Evolutionary conservation across 92 coral and sea anemone genomes (phyloP).

Genomic region (Hydrozoanthus gracilis): DNA sequence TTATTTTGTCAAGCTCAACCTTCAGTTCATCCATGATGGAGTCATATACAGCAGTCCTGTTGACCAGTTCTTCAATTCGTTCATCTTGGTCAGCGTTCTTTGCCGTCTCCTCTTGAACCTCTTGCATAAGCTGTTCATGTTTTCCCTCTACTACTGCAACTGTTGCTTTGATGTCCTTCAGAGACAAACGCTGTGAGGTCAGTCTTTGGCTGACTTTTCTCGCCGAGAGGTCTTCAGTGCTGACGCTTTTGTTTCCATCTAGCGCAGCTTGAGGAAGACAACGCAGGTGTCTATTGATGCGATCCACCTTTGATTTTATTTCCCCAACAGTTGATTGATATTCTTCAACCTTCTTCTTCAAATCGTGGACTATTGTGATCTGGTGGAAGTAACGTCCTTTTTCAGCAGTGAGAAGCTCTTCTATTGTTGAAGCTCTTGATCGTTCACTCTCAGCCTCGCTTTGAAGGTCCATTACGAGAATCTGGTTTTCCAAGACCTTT

Average conservation of each 20-base stretch:
- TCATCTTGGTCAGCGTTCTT: slow-evolving; percentile 75
- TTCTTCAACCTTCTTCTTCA: slow-evolving; percentile 78
- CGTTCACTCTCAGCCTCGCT: slow-evolving; percentile 81
- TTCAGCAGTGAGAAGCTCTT: slow-evolving; percentile 75
- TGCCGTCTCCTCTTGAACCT: slow-evolving; percentile 67
- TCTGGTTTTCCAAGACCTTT: slow-evolving; percentile 80
- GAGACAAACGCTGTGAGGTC: slow-evolving; percentile 64
- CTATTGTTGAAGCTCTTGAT: slow-evolving; percentile 78
- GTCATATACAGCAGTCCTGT: slow-evolving; percentile 75
- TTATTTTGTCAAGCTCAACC: slow-evolving; percentile 72
- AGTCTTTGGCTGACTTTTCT: slow-evolving; percentile 66
- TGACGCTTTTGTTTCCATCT: slow-evolving; percentile 48
- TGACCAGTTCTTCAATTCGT: slow-evolving; percentile 66
- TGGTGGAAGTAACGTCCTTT: slow-evolving; percentile 69
- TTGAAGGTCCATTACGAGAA: slow-evolving; percentile 76
- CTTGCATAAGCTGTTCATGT: slow-evolving; percentile 65
- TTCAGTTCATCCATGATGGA: slow-evolving; percentile 73
- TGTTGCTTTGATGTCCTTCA: slow-evolving; percentile 77
- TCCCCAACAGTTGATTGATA: slow-evolving; percentile 87
- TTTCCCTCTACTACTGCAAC: slow-evolving; percentile 76
- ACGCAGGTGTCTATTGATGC: slow-evolving; percentile 77
- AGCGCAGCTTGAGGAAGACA: slow-evolving; percentile 64
- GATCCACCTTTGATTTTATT: slow-evolving; percentile 76
- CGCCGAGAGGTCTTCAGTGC: slow-evolving; percentile 54
- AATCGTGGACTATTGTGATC: slow-evolving; percentile 68